phyloP scores from a whole-genome alignment of 2,797 vertebrate genomes.

The Cynodonichthys magdalenae region DNA sequence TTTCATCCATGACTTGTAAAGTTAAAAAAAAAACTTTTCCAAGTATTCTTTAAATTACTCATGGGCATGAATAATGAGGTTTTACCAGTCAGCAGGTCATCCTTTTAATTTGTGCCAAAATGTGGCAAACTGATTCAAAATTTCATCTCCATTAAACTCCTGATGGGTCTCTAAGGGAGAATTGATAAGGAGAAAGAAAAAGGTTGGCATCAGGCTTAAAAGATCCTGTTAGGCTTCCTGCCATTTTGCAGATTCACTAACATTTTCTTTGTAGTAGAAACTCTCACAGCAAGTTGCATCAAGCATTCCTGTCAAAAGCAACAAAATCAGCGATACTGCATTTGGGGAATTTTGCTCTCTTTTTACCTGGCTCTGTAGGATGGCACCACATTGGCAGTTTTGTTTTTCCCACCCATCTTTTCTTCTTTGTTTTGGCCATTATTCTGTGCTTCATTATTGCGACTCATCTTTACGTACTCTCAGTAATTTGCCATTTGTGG shows the following conservation, averaged over 20 bases:
- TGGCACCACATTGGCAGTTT: slow-evolving; percentile 27
- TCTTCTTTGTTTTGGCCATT: slow-evolving; percentile 25
- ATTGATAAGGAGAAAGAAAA: slow-evolving; percentile 6
- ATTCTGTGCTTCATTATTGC: slow-evolving; percentile 50
- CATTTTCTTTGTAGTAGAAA: slow-evolving; percentile 27
- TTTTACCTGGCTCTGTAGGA: slow-evolving; percentile 28
- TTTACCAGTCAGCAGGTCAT: not conserved
- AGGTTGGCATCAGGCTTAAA: slow-evolving; percentile 13
- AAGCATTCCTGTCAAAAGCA: slow-evolving; percentile 44
- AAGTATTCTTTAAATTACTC: not conserved
- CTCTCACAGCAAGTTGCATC: slow-evolving; percentile 23
- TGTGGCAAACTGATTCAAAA: slow-evolving; percentile 19
- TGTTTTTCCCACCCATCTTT: slow-evolving; percentile 29
- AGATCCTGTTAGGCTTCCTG: slow-evolving; percentile 23
- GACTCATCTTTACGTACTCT: slow-evolving; percentile 52
- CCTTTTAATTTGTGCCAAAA: slow-evolving; percentile 17
- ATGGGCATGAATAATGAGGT: not conserved
- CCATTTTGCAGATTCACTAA: slow-evolving; percentile 39
- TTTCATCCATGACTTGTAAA: slow-evolving; percentile 3
- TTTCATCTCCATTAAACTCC: slow-evolving; percentile 18
- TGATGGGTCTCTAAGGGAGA: slow-evolving; percentile 15
- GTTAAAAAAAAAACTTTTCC: slow-evolving; percentile 1
- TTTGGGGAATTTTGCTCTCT: slow-evolving; percentile 24
- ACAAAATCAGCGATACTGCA: slow-evolving; percentile 31
- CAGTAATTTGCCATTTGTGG: slow-evolving; percentile 50